A percentile compares a stretch with the other conserved stretches of the same genome.
These are phyloP conservation scores for Craterocephalus amniculus DNA, from an alignment of 2,797 vertebrate species.

Conservation along the genomic window DNA sequence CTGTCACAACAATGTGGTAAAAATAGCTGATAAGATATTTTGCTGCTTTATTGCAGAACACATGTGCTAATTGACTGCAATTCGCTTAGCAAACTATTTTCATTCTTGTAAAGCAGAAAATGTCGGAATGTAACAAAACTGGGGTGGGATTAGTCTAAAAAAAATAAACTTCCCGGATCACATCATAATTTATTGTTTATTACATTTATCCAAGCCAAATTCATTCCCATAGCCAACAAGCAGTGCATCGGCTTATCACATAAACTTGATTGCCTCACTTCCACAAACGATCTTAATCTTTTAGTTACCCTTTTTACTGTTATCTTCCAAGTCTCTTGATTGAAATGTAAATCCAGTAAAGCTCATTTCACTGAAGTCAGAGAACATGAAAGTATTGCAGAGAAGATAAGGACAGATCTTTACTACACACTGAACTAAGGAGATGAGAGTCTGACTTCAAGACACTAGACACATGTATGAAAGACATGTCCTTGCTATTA, in stretches of 20 bases:
- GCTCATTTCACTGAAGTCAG: constrained; percentile 58
- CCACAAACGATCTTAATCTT: constrained; percentile 59
- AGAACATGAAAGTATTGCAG: constrained; percentile 64
- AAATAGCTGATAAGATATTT: constrained; percentile 27
- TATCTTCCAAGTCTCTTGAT: constrained; percentile 64
- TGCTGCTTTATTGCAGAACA: constrained; percentile 20
- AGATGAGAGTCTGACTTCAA: constrained; percentile 38
- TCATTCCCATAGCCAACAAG: constrained; percentile 17
- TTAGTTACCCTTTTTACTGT: constrained; percentile 54
- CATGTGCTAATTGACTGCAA: constrained; percentile 42
- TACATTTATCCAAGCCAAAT: constrained; percentile 23
- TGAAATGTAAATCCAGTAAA: constrained; percentile 73
- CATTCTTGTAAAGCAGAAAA: constrained; percentile 10
- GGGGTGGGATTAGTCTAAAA: background rate
- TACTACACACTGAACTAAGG: constrained; percentile 39
- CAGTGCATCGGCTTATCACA: constrained; percentile 42
- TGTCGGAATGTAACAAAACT: background rate
- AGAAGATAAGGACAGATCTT: constrained; percentile 64
- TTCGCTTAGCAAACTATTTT: constrained; percentile 26
- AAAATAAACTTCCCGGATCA: background rate
- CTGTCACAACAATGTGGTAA: constrained; percentile 29
- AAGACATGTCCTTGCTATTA: constrained; percentile 13
- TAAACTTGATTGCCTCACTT: constrained; percentile 44
- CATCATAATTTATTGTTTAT: constrained; percentile 6
- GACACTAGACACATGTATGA: constrained; percentile 23